Evolutionary conservation across 2,888 invertebrate genomes (phyloP), one percentile per base, ranked within the genome.

Genomic region (Drosophila planitibia): DNA sequence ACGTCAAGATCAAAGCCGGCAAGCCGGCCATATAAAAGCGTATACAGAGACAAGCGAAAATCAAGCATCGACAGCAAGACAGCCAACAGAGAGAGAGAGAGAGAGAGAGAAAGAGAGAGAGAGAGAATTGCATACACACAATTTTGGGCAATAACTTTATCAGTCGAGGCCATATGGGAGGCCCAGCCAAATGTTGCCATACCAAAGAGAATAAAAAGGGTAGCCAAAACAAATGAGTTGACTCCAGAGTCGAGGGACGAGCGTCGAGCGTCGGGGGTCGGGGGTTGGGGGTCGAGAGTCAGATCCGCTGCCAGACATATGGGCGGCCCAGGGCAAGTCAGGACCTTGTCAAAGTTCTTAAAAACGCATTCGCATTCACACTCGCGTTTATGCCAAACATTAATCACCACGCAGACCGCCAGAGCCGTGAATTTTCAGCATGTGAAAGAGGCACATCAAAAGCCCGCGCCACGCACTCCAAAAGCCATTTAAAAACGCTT

Each of bases 71-170:
- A 88, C 85, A 88, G 71, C 37, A 67, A 62, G 86, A n/a, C 19
- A n/a, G 35, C 65, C 69, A 39, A 51, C 44, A 59, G 54, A 61
- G 32, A 41, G 19, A 41, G 19, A 37, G 53, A 80, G 32, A 41
- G 19, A 22, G 0, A 5, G 0, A 22, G 0, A 12, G 33, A 47
- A 39, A 51, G 25, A 49, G 30, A 49, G 49, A 49, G 37, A 53
- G 22, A 37, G 22, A 22, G 52, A 47, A 47, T 52, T 55, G 55
- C 35, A 28, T 30, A 14, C 35, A 25, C 12, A 55, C 25, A 55
- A 90, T 54, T 82, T 82, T 92, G 86, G 90, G 93, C 93, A 93
- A 93, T 93, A 93, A 93, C 93, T 93, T 93, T 92, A 92, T 93
- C 92, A 92, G 90, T 41, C 28, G 37, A 37, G 55, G 62, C 93